These are phyloP conservation scores for Sapajus apella DNA, from an alignment of 2,113 vertebrate species.

Conservation along the genomic window DNA sequence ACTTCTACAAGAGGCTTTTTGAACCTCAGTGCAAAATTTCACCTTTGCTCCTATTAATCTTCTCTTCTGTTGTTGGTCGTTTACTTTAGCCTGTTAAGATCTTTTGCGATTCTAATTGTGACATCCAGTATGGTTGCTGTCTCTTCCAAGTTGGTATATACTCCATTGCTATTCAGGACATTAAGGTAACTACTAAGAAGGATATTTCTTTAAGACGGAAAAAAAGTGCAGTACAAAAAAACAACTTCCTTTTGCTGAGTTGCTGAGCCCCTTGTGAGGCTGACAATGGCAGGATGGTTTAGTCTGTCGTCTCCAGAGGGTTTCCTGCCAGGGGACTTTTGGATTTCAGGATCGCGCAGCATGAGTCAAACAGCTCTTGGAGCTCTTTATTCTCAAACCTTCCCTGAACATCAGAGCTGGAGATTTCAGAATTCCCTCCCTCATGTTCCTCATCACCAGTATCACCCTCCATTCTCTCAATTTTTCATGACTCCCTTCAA, in stretches of 20 bases:
- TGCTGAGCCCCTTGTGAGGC: neutral
- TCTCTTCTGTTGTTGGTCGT: neutral
- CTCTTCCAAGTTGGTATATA: neutral
- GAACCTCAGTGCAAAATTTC: neutral
- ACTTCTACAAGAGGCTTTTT: neutral
- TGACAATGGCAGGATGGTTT: slow-evolving; percentile 13
- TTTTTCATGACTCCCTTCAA: neutral
- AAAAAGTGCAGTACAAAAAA: neutral
- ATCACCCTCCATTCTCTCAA: neutral
- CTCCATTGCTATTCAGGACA: neutral
- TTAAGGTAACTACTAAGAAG: neutral
- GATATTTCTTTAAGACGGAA: slow-evolving; percentile 29
- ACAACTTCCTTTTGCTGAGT: neutral
- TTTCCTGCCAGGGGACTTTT: slow-evolving; percentile 20
- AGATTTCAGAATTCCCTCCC: neutral
- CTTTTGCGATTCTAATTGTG: neutral
- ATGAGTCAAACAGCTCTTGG: neutral
- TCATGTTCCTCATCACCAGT: neutral
- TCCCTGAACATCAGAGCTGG: neutral
- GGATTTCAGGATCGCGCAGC: neutral
- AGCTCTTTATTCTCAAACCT: neutral
- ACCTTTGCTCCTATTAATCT: neutral
- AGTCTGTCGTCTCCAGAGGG: neutral
- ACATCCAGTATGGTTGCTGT: neutral
- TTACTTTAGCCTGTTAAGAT: neutral